These are phyloP conservation scores for Sesamia nonagrioides DNA, from an alignment of 1,140 invertebrate species.

Conservation along the genomic window DNA sequence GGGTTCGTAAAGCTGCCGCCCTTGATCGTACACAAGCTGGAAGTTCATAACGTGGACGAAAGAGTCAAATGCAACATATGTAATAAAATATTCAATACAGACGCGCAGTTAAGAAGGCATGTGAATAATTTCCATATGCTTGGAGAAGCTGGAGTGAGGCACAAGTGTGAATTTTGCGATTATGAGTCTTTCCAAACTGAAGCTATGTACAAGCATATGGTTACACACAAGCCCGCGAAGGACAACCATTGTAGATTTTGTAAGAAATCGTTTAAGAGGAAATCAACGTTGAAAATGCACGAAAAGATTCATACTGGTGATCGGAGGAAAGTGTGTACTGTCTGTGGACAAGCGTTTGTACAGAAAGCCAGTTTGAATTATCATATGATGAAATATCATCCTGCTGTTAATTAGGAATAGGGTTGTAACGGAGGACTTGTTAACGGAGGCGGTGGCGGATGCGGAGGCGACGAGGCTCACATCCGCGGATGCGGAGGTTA, in stretches of 20 bases:
- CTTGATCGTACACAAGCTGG: neutral
- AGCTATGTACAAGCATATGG: conserved; percentile 76
- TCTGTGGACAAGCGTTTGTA: conserved; percentile 14
- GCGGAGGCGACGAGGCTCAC: too few relatives aligned
- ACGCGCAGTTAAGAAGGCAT: conserved; percentile 69
- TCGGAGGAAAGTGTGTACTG: neutral
- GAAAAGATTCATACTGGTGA: conserved; percentile 1
- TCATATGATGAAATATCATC: conserved; percentile 34
- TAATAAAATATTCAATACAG: conserved; percentile 71
- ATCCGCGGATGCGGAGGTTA: too few relatives aligned
- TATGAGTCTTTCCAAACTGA: conserved; percentile 76
- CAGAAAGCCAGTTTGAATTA: conserved; percentile 32
- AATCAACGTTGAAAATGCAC: neutral
- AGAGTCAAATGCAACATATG: conserved; percentile 77
- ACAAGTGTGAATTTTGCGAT: conserved; percentile 75
- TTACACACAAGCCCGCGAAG: conserved; percentile 77
- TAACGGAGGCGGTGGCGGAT: too few relatives aligned
- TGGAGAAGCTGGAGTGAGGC: conserved; percentile 43
- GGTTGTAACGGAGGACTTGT: too few relatives aligned
- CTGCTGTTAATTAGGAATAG: too few relatives aligned
- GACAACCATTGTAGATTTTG: conserved; percentile 73
- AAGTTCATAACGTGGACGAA: conserved; percentile 54
- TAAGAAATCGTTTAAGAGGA: conserved; percentile 11
- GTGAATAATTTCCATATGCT: conserved; percentile 78
- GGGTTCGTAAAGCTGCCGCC: neutral